Conservation (phyloP, 1,140 invertebrate species). For the Sycophaga agraensis region DNA sequence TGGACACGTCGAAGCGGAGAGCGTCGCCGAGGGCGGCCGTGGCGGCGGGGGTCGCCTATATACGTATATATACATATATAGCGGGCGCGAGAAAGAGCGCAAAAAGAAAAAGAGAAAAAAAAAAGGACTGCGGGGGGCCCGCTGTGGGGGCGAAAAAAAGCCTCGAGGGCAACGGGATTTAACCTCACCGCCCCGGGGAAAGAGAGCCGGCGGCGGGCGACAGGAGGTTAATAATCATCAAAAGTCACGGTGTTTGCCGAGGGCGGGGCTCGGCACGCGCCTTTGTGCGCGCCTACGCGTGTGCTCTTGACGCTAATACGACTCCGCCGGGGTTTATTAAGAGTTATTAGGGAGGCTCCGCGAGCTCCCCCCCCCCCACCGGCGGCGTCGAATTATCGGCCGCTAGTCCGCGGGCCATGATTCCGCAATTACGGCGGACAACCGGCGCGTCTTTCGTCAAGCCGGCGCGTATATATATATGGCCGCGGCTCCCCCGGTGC, state of each 20-base stretch:
- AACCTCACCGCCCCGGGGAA: slow-evolving; percentile 44
- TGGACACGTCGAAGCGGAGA: background rate
- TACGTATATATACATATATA: too few relatives aligned
- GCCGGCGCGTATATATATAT: too few relatives aligned
- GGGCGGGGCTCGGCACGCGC: slow-evolving; percentile 50
- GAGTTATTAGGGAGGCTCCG: slow-evolving; percentile 55
- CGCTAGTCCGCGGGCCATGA: too few relatives aligned
- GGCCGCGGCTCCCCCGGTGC: too few relatives aligned
- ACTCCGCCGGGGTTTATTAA: slow-evolving; percentile 56
- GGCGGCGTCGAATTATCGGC: too few relatives aligned
- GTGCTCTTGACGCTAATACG: slow-evolving; percentile 59
- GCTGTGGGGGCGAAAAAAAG: slow-evolving; percentile 41
- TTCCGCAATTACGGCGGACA: too few relatives aligned
- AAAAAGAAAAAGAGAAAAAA: slow-evolving; percentile 26
- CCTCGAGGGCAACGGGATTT: slow-evolving; percentile 55
- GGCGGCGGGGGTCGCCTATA: too few relatives aligned
- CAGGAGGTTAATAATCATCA: slow-evolving; percentile 58
- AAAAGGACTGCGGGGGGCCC: too few relatives aligned
- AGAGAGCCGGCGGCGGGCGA: slow-evolving; percentile 32
- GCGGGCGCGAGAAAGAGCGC: background rate
- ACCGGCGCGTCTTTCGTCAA: too few relatives aligned
- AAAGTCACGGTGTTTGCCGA: slow-evolving; percentile 59
- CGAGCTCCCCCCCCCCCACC: too few relatives aligned
- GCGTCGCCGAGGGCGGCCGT: too few relatives aligned
- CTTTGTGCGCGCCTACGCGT: slow-evolving; percentile 49